Evolutionary conservation across 2,888 invertebrate species (phyloP).

Genomic region (Leptothorax acervorum): DNA sequence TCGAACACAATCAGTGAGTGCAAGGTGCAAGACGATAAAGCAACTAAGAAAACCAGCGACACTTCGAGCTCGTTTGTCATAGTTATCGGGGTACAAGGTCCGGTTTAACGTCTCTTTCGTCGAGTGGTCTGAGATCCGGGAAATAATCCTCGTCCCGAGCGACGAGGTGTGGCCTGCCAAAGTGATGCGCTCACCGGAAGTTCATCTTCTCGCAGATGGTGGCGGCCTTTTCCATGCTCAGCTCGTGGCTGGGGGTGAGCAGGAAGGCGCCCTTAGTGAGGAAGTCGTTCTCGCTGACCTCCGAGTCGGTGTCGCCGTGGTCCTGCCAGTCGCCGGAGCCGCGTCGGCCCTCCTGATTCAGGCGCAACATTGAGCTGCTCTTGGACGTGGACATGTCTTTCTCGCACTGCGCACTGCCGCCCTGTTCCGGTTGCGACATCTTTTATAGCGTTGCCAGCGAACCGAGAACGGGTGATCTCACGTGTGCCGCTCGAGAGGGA

Average conservation of each 20-base stretch:
- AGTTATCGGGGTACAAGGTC: conserved; percentile 12
- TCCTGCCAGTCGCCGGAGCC: conserved; percentile 86
- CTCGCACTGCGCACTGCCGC: conserved; percentile 79
- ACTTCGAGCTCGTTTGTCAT: conserved; percentile 30
- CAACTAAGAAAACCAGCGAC: conserved; percentile 16
- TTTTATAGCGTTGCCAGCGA: conserved; percentile 75
- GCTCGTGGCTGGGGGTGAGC: conserved; percentile 94
- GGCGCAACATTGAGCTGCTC: conserved; percentile 80
- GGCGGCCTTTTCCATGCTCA: conserved; percentile 94
- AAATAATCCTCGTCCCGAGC: conserved; percentile 14
- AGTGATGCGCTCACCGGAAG: conserved; percentile 86
- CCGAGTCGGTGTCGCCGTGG: conserved; percentile 91
- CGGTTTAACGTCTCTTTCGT: conserved; percentile 14
- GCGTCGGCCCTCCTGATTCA: conserved; percentile 85
- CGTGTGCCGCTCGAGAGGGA: conserved; percentile 53
- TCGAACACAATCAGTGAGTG: background rate
- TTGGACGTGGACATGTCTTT: conserved; percentile 83
- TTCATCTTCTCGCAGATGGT: conserved; percentile 95
- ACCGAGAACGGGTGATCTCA: conserved; percentile 40
- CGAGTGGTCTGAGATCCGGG: conserved; percentile 13
- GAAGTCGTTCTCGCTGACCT: conserved; percentile 92
- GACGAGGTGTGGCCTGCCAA: background rate
- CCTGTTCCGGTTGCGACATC: conserved; percentile 80
- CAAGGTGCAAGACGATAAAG: background rate
- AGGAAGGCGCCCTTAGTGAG: conserved; percentile 94